Conservation (phyloP, 2,113 vertebrate genomes). For the Chionomys nivalis region DNA sequence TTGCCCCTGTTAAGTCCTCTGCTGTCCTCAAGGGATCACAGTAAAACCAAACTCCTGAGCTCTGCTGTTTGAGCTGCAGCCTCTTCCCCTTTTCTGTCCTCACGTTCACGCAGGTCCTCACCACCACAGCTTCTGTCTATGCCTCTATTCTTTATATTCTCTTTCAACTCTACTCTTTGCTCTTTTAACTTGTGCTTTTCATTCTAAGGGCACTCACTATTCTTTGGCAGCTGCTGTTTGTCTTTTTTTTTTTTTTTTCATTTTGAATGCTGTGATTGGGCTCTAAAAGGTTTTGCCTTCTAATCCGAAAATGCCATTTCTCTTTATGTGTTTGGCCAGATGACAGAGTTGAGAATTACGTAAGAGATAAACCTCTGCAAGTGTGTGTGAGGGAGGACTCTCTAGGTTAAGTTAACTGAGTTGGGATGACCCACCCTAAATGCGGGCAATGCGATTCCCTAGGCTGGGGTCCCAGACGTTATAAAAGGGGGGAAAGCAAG, state of each 20-base stretch:
- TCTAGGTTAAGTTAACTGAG: too few relatives aligned
- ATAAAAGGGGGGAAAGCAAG: background rate
- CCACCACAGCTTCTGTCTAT: background rate
- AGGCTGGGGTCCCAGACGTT: background rate
- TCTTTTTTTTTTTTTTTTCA: background rate
- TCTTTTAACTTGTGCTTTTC: slow-evolving; percentile 5
- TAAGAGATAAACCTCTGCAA: background rate
- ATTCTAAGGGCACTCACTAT: background rate
- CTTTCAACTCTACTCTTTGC: background rate
- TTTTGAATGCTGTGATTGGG: background rate
- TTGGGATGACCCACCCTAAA: background rate
- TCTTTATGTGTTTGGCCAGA: background rate
- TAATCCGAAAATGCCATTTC: background rate
- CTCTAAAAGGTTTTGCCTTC: background rate
- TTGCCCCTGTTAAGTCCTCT: background rate
- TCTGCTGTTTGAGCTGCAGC: background rate
- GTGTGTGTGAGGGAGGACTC: too few relatives aligned
- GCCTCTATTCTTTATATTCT: background rate
- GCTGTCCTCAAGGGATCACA: background rate
- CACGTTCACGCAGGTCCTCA: background rate
- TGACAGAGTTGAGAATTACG: background rate
- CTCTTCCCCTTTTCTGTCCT: background rate
- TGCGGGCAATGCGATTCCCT: background rate
- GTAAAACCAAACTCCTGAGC: background rate
- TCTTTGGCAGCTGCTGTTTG: background rate